A percentile compares a stretch with the other conserved stretches of the same genome.
Evolutionary conservation across 2,888 invertebrate species (phyloP).

Genomic region (Pocota personata): DNA sequence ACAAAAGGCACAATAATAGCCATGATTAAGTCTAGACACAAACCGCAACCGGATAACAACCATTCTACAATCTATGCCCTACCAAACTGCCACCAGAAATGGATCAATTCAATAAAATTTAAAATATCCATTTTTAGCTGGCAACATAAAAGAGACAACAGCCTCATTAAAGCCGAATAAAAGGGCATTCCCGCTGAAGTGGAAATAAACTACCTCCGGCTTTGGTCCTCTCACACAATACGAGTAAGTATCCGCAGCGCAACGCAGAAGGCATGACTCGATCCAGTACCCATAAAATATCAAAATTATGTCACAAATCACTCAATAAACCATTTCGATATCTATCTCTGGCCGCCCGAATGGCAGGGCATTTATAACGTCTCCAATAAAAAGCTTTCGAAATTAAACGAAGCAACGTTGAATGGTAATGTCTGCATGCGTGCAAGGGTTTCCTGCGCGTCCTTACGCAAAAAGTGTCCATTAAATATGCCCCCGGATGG

Average conservation of each 20-base stretch:
- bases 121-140: conserved; percentile 58
- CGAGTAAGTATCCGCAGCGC: conserved; percentile 31
- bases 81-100: background rate
- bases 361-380: conserved; percentile 69
- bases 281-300: conserved; percentile 72
- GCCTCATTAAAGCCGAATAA: conserved; percentile 72
- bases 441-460: conserved; percentile 30
- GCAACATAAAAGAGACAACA: conserved; percentile 68
- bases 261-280: conserved; percentile 23
- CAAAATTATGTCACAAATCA: conserved; percentile 75
- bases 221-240: background rate
- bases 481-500: conserved; percentile 24
- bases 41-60: conserved; percentile 42
- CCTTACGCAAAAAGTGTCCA: conserved; percentile 65
- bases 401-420: conserved; percentile 44
- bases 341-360: conserved; percentile 64
- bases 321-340: conserved; percentile 74
- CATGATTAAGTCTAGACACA: conserved; percentile 68
- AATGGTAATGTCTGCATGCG: conserved; percentile 46
- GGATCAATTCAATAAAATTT: conserved; percentile 63
- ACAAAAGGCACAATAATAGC: background rate
- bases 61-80: background rate
- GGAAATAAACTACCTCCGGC: conserved; percentile 70
- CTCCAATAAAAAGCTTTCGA: conserved; percentile 26
- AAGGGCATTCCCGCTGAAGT: conserved; percentile 60